phyloP scores from a whole-genome alignment of 1,140 invertebrate genomes.

The Tenebrio molitor region DNA sequence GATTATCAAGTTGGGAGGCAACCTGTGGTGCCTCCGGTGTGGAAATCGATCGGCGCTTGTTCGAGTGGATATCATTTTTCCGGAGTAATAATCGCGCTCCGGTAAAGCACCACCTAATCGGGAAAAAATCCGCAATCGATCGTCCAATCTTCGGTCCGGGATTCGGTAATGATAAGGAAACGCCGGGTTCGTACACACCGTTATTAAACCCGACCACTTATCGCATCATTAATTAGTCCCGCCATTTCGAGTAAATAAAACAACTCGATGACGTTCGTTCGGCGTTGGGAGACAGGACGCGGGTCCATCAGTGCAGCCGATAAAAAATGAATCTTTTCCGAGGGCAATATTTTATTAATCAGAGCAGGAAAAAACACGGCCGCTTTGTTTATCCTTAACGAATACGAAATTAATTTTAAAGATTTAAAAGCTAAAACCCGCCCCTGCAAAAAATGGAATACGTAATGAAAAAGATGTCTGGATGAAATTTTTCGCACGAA shows the following conservation, averaged over 20 bases:
- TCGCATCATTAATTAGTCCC: not conserved
- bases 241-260: not conserved
- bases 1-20: too few relatives aligned
- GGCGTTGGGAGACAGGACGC: too few relatives aligned
- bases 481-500: constrained; percentile 46
- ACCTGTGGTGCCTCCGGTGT: too few relatives aligned
- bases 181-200: not conserved
- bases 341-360: constrained; percentile 40
- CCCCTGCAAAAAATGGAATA: constrained; percentile 43
- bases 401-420: constrained; percentile 48
- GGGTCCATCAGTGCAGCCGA: too few relatives aligned
- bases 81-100: too few relatives aligned
- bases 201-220: not conserved
- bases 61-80: too few relatives aligned
- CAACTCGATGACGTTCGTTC: too few relatives aligned
- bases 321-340: constrained; percentile 1
- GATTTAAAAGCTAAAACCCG: constrained; percentile 46
- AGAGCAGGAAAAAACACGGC: constrained; percentile 39
- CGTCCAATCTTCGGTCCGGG: not conserved
- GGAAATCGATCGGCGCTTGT: too few relatives aligned
- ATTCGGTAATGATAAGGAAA: constrained; percentile 5
- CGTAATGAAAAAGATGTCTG: constrained; percentile 45
- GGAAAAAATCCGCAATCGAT: not conserved
- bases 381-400: constrained; percentile 46
- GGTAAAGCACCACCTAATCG: too few relatives aligned